Percentiles rank a stretch among this genome's conserved stretches.
These are phyloP conservation scores for Clarias fuscus DNA, from an alignment of 2,797 vertebrate species.

Conservation along the genomic window DNA sequence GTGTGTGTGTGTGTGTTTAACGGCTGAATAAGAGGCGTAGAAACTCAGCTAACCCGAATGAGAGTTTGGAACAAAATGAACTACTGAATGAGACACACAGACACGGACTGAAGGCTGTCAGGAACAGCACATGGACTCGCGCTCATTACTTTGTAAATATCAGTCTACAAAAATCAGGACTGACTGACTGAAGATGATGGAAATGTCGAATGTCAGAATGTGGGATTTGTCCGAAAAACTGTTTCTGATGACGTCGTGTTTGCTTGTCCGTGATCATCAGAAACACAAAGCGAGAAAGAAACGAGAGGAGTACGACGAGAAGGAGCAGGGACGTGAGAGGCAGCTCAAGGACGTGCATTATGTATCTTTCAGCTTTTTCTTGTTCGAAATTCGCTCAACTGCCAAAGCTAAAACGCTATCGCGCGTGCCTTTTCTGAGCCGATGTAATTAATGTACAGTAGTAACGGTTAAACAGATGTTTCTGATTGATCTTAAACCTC, in stretches of 20 bases:
- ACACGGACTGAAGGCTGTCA: conserved; percentile 7
- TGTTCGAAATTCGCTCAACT: not conserved
- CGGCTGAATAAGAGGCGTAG: not conserved
- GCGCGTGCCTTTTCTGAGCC: not conserved
- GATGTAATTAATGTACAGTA: not conserved
- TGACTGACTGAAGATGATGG: conserved; percentile 1
- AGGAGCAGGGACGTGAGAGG: not conserved
- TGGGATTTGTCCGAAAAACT: not conserved
- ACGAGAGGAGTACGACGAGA: not conserved
- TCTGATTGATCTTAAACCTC: not conserved
- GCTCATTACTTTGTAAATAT: conserved; percentile 9
- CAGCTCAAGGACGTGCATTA: not conserved
- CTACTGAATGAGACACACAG: not conserved
- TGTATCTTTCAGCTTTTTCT: not conserved
- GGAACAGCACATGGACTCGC: conserved; percentile 11
- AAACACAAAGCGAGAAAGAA: not conserved
- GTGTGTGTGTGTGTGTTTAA: not conserved
- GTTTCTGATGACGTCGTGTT: not conserved
- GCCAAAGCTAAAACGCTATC: not conserved
- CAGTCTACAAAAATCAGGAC: not conserved
- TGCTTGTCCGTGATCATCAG: not conserved
- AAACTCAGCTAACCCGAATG: too few relatives aligned
- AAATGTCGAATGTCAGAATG: conserved; percentile 23
- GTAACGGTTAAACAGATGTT: not conserved
- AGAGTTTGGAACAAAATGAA: not conserved